Evolutionary conservation across 2,888 invertebrate genomes (phyloP).

Genomic region (Watsonalla binaria): DNA sequence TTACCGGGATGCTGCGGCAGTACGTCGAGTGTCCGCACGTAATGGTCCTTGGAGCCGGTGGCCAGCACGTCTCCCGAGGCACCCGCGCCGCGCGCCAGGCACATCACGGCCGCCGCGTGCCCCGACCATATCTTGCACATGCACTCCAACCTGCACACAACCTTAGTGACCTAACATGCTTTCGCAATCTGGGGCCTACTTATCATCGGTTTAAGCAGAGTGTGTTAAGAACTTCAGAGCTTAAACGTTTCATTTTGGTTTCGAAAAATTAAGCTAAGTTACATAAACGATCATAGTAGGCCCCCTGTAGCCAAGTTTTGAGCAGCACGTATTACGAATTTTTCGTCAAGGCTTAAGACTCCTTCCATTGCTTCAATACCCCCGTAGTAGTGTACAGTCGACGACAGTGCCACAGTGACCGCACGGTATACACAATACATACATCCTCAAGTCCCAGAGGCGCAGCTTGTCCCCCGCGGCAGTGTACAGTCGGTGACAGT

Average conservation of each 20-base stretch:
- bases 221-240: no score
- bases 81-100: conserved; percentile 80
- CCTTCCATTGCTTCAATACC: no score
- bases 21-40: conserved; percentile 80
- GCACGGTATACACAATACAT: conserved; percentile 15
- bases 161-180: not conserved
- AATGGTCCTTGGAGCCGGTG: conserved; percentile 92
- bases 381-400: no score
- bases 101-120: conserved; percentile 92
- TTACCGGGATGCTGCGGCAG: conserved; percentile 64
- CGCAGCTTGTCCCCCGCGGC: conserved; percentile 89
- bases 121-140: conserved; percentile 87
- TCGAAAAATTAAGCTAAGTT: no score
- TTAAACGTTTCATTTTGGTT: no score
- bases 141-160: conserved; percentile 76
- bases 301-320: no score
- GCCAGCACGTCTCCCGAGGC: conserved; percentile 82
- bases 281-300: no score
- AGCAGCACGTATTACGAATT: no score
- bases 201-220: no score
- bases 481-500: conserved; percentile 82
- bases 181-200: no score
- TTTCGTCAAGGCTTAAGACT: no score
- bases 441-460: conserved; percentile 90
- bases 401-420: no score